Conservation (phyloP, 2,113 vertebrate genomes). For the Larimichthys crocea region DNA sequence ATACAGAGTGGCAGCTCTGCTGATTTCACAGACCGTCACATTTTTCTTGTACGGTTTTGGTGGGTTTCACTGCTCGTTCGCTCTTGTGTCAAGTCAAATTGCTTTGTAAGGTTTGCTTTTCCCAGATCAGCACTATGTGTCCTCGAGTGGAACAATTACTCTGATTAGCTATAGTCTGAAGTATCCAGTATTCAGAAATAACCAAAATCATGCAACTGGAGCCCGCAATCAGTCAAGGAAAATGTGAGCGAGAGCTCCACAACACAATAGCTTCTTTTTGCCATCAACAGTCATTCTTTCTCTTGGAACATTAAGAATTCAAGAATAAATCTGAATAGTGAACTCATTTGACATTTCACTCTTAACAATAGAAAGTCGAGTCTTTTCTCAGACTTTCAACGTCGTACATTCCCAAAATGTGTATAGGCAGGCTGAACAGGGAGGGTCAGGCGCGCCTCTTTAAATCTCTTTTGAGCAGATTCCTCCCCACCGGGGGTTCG, state of each 20-base stretch:
- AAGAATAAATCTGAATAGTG: constrained; percentile 28
- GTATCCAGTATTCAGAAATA: not conserved
- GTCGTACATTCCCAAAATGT: constrained; percentile 28
- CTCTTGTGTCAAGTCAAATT: not conserved
- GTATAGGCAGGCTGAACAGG: constrained; percentile 5
- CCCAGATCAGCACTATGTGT: not conserved
- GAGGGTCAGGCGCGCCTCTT: constrained; percentile 27
- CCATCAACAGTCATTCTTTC: constrained; percentile 43
- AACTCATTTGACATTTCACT: constrained; percentile 49
- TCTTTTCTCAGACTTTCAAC: constrained; percentile 22
- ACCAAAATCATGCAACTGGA: not conserved
- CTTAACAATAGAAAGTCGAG: constrained; percentile 16
- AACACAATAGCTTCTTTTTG: constrained; percentile 27
- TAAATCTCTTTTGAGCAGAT: constrained; percentile 61
- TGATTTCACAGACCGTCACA: not conserved
- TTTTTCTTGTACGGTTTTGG: not conserved
- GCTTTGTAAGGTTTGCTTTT: not conserved
- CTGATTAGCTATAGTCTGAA: constrained; percentile 20
- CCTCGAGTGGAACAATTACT: constrained; percentile 1
- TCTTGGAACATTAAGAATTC: constrained; percentile 8
- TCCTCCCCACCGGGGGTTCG: constrained; percentile 61
- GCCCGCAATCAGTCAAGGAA: not conserved
- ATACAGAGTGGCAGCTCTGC: not conserved
- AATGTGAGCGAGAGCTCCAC: constrained; percentile 4
- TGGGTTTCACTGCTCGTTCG: not conserved